Evolutionary conservation across 2,888 invertebrate genomes (phyloP).

Genomic region (Lycia hirtaria): DNA sequence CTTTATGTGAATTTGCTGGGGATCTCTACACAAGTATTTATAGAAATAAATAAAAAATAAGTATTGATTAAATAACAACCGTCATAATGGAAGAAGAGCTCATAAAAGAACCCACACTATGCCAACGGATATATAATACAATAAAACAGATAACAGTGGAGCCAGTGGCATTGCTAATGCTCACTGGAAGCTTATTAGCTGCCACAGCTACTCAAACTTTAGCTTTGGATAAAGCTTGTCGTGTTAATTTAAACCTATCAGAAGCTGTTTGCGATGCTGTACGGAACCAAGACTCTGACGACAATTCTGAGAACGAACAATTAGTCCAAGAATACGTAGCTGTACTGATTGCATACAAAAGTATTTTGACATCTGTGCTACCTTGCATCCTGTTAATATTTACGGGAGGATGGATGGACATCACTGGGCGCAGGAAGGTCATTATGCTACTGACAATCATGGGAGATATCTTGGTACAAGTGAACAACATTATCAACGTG

Average conservation of each 20-base stretch:
- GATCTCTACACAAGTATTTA: neutral
- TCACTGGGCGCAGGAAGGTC: conserved; percentile 65
- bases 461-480: conserved; percentile 60
- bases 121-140: neutral
- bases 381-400: conserved; percentile 88
- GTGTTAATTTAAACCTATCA: conserved; percentile 88
- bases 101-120: neutral
- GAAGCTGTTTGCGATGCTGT: conserved; percentile 88
- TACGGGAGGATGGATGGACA: conserved; percentile 77
- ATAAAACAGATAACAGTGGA: conserved; percentile 14
- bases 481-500: conserved; percentile 50
- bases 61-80: neutral
- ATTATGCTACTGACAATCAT: conserved; percentile 68
- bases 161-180: neutral
- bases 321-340: conserved; percentile 87
- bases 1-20: neutral
- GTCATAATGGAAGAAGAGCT: conserved; percentile 8
- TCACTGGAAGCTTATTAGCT: conserved; percentile 46
- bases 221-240: conserved; percentile 32
- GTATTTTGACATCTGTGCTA: conserved; percentile 89
- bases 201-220: conserved; percentile 78
- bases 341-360: conserved; percentile 90
- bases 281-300: conserved; percentile 84
- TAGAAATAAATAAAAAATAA: neutral
- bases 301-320: conserved; percentile 68